Conservation (phyloP, 2,113 vertebrate genomes). For the Silurus asotus region DNA sequence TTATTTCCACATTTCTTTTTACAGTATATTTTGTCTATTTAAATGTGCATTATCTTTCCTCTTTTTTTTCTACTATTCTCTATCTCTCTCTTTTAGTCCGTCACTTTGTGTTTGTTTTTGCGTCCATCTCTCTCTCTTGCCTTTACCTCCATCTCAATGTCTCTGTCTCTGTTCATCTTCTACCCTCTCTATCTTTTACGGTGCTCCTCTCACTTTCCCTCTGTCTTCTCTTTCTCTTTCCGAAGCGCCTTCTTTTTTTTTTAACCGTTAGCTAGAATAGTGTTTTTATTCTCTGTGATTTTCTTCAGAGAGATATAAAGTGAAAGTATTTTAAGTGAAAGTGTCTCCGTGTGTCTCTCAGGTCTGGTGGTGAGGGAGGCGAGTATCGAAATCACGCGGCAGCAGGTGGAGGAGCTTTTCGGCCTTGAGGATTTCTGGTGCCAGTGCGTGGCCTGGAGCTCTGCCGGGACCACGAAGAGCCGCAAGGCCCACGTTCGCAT, state of each 20-base stretch:
- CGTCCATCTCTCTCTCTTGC: slow-evolving; percentile 6
- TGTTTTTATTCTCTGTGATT: neutral
- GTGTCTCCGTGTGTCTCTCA: slow-evolving; percentile 57
- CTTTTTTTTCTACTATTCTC: neutral
- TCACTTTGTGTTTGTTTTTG: neutral
- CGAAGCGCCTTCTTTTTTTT: neutral
- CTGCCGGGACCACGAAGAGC: slow-evolving; percentile 95
- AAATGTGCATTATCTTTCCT: neutral
- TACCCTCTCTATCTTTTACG: neutral
- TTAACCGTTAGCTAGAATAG: too few species aligned
- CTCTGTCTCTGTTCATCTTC: slow-evolving; percentile 3
- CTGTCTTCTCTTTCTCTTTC: neutral
- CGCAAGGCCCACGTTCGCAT: slow-evolving; percentile 95
- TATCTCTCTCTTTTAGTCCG: neutral
- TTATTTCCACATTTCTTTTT: neutral
- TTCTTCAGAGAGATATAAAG: neutral
- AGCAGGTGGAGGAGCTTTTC: slow-evolving; percentile 96
- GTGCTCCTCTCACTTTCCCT: neutral
- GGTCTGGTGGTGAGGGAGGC: slow-evolving; percentile 95
- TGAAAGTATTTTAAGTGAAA: neutral
- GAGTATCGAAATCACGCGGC: slow-evolving; percentile 96
- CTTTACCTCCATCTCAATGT: neutral
- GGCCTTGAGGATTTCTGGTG: slow-evolving; percentile 98
- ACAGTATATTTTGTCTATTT: neutral
- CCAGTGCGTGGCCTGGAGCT: slow-evolving; percentile 99